These are phyloP conservation scores for Palythoa grandiflora DNA, from an alignment of 92 coral and sea anemone genomes.

Conservation along the genomic window DNA sequence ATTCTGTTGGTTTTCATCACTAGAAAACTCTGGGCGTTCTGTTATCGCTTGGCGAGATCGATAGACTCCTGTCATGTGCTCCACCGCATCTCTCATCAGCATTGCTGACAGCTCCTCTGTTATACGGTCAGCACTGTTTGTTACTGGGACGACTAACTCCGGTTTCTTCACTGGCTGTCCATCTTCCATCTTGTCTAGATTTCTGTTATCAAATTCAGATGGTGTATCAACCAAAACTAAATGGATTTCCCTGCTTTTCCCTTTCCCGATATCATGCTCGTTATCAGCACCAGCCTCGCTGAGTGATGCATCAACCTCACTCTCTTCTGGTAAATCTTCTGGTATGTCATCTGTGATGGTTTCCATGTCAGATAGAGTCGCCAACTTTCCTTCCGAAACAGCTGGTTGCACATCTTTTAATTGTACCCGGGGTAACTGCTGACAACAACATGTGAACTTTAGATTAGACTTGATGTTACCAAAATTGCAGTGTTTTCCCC, in stretches of 20 bases:
- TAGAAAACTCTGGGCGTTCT: slow-evolving; percentile 1
- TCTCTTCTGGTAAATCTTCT: slow-evolving; percentile 51
- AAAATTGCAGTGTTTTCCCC: no score
- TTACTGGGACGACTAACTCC: not conserved
- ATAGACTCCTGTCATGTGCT: slow-evolving; percentile 65
- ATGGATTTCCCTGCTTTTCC: not conserved
- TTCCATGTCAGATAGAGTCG: slow-evolving; percentile 64
- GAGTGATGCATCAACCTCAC: slow-evolving; percentile 21
- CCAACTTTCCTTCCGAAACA: slow-evolving; percentile 15
- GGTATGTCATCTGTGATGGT: slow-evolving; percentile 81
- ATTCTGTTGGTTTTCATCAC: not conserved
- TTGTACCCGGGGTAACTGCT: not conserved
- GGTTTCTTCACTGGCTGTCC: not conserved
- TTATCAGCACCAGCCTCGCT: not conserved
- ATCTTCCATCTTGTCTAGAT: not conserved
- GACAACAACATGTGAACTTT: not conserved
- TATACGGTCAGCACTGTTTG: slow-evolving; percentile 62
- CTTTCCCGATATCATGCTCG: not conserved
- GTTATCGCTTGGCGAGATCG: slow-evolving; percentile 55
- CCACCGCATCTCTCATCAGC: slow-evolving; percentile 72
- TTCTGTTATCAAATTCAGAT: not conserved
- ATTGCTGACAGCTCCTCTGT: slow-evolving; percentile 62
- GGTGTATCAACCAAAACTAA: not conserved
- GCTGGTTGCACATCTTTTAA: not conserved
- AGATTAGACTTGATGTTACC: not conserved